Conservation (phyloP, 2,797 vertebrate genomes). For the Gallinago solitaria region DNA sequence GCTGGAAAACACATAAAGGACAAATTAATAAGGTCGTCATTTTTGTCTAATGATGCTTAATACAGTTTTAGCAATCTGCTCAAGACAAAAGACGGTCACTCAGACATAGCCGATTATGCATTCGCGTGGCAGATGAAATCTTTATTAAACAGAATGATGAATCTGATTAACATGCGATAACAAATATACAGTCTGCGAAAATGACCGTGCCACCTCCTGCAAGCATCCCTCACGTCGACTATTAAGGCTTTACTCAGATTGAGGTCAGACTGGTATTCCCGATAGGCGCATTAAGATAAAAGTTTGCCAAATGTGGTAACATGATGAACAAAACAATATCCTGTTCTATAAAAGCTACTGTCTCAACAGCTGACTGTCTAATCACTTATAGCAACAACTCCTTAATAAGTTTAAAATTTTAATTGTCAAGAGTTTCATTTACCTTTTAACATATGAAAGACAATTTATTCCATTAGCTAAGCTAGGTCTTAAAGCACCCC, state of each 20-base stretch:
- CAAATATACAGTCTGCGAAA: slow-evolving; percentile 75
- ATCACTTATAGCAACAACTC: slow-evolving; percentile 51
- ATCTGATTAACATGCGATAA: slow-evolving; percentile 82
- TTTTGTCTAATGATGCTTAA: slow-evolving; percentile 78
- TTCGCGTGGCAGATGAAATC: slow-evolving; percentile 80
- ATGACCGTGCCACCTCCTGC: slow-evolving; percentile 62
- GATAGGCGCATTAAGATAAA: slow-evolving; percentile 77
- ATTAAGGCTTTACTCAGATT: slow-evolving; percentile 81
- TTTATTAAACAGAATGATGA: slow-evolving; percentile 80
- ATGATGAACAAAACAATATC: slow-evolving; percentile 66
- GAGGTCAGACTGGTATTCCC: slow-evolving; percentile 81
- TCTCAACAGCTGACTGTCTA: slow-evolving; percentile 63
- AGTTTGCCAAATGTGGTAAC: slow-evolving; percentile 77
- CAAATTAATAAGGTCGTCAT: slow-evolving; percentile 78
- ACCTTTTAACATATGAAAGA: not conserved
- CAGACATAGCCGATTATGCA: slow-evolving; percentile 78
- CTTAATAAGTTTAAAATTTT: slow-evolving; percentile 56
- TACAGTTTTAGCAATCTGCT: slow-evolving; percentile 81
- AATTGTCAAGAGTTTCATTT: slow-evolving; percentile 23
- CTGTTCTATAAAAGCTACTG: slow-evolving; percentile 54
- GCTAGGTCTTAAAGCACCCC: not conserved
- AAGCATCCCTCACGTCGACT: slow-evolving; percentile 63
- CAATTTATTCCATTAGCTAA: slow-evolving; percentile 28
- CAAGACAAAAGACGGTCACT: slow-evolving; percentile 76
- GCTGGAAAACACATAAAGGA: slow-evolving; percentile 78